Base-by-base conservation (phyloP, 1,140 invertebrate species). In the Dendrolimus kikuchii region DNA sequence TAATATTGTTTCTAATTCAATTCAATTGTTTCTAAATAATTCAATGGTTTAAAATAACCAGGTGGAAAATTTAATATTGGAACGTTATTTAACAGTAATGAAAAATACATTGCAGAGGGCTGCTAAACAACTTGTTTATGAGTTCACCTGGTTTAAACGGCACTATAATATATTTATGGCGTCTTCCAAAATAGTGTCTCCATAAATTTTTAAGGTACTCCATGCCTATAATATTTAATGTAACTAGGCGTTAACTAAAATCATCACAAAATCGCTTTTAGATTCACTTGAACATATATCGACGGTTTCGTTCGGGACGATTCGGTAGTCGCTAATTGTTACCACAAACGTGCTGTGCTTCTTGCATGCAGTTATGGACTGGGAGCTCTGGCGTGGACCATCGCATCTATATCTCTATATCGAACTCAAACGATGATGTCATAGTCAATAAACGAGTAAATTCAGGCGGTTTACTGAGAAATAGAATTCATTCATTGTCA, bases 101-200 rank as follows among this genome's bases (percentile, higher is more conserved):
- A 23, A 23, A 23, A 23, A 23, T 23, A 23, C 23, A 23, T 23
- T 23, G 23, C 23, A 23, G 23, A 23, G 23, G 23, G 23, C 23
- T 23, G 23, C 3, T 23, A 23, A 23, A 23, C 23, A 23, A 23
- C 23, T 23, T 23, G 23, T 38, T 49, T 40, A 39, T 49, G 7
- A 44, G 9, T 10, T 10, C 8, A 86, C 82, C 79, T 79, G 82
- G 82, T 43, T 81, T 70, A 67, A 81, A 86, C 5, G 80, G 82
- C 43, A 86, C 69, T 50, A 86, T 81, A 38, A 78, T 71, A 55
- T 67, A 78, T 62, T 76, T 86, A 7, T 67, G 65, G 8, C 68
- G 67, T 38, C 65, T 62, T 50, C 74, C 76, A 61, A 86, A 81
- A 60, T 69, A 80, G 38, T 70, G 59, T 39, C 71, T 68, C 80